Evolutionary conservation across 2,888 invertebrate species (phyloP), one percentile per base, ranked within the genome.

Genomic region (Philereme transversata): DNA sequence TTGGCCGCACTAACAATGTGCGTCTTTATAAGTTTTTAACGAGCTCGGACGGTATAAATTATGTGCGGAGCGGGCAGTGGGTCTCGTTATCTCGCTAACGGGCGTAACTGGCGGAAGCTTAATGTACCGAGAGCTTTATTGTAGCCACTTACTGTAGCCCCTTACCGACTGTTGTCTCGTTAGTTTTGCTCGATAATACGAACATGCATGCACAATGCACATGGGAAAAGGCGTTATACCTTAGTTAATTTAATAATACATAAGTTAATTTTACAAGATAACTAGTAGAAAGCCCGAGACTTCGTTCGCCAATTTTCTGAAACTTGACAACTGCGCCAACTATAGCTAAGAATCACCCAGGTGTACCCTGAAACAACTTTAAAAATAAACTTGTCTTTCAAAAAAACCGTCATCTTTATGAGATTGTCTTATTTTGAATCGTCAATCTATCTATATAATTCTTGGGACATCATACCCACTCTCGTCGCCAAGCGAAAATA

Each of bases 21-120:
- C 90, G 90, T 92, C 91, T 92, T 92, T 92, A 90, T 91, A 92
- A 92, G 90, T 92, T 92, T 92, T 91, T 92, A 92, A 92, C 91
- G 92, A 91, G 91, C 90, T 88, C 86, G 85, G 88, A 85, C 91
- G 90, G 90, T 88, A 90, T 90, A 92, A 92, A 90, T 90, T 91
- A 91, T 90, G 90, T 89, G 86, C 84, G 86, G 83, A 84, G 83
- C 87, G 87, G 87, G 84, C 87, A 87, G 82, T 84, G 87, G 90
- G 87, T 88, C 90, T 91, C 90, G 91, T 91, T 92, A 92, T 90
- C 91, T 90, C 86, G 83, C 86, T 88, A 89, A 90, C 89, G 86
- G 89, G 59, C 88, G 87, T 80, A 22, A 81, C 88, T 88, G 83
- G 90, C 88, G 87, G 87, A 88, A 90, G 90, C 90, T 90, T 91